Percentiles rank a stretch among this genome's conserved stretches.
phyloP scores from a whole-genome alignment of 2,888 invertebrate genomes.

The Lasioglossum lativentre region DNA sequence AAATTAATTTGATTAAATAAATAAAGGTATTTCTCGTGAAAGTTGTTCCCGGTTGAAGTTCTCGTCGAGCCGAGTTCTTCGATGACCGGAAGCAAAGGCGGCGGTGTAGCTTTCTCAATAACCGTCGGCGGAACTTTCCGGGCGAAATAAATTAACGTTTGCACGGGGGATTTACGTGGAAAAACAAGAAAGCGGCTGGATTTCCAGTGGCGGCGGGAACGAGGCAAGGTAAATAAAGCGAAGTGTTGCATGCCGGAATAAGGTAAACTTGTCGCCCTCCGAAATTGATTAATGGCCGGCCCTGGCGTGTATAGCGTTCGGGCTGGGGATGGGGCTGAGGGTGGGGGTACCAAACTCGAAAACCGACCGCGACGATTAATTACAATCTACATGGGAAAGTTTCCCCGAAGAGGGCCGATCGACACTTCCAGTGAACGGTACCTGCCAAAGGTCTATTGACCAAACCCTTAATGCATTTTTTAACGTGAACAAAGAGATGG shows the following conservation, averaged over 20 bases:
- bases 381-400: constrained; percentile 43
- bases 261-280: constrained; percentile 53
- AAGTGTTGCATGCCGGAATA: constrained; percentile 46
- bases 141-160: constrained; percentile 47
- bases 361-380: constrained; percentile 62
- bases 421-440: neutral
- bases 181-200: constrained; percentile 26
- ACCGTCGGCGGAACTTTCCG: constrained; percentile 7
- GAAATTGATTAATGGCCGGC: constrained; percentile 65
- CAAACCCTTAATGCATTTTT: neutral
- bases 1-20: constrained; percentile 3
- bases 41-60: neutral
- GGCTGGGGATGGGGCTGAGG: neutral
- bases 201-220: constrained; percentile 20
- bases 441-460: neutral
- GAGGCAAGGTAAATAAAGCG: constrained; percentile 18
- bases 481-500: neutral
- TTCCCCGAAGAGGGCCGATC: constrained; percentile 16
- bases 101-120: neutral
- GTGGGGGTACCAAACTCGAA: constrained; percentile 48
- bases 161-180: constrained; percentile 19
- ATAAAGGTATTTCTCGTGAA: neutral
- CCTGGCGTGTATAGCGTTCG: constrained; percentile 20
- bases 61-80: neutral
- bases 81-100: neutral